Percentiles rank a stretch among this genome's conserved stretches.
phyloP scores from a whole-genome alignment of 1,140 invertebrate species.

The Drosophila orena region DNA sequence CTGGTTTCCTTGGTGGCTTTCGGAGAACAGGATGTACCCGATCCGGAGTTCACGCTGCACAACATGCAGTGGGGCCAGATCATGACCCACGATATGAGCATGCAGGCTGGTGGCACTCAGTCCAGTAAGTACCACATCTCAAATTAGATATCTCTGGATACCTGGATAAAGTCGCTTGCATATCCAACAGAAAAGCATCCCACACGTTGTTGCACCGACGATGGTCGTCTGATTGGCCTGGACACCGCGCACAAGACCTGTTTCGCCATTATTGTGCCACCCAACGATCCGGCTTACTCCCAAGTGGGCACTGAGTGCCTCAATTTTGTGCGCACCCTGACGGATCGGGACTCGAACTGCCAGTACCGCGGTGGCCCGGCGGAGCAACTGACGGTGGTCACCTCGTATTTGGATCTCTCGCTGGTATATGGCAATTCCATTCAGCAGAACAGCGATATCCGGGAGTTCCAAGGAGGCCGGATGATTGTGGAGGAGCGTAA shows the following conservation, averaged over 20 bases:
- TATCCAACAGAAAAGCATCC: constrained; percentile 86
- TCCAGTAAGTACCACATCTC: constrained; percentile 87
- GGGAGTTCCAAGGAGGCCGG: constrained; percentile 88
- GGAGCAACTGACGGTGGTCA: constrained; percentile 93
- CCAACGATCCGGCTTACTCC: constrained; percentile 92
- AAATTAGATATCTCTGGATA: neutral
- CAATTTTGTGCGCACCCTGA: constrained; percentile 93
- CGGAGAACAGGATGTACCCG: constrained; percentile 88
- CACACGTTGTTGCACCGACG: constrained; percentile 89
- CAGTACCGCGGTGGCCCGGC: constrained; percentile 87
- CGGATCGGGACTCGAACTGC: constrained; percentile 89
- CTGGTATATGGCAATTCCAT: constrained; percentile 92
- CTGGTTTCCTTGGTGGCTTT: constrained; percentile 90
- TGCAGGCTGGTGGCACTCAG: constrained; percentile 90
- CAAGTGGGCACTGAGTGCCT: constrained; percentile 90
- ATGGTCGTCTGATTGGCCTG: constrained; percentile 87
- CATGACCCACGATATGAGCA: constrained; percentile 94
- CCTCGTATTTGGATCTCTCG: constrained; percentile 93
- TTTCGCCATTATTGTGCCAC: constrained; percentile 93
- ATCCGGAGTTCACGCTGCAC: constrained; percentile 90
- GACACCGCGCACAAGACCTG: constrained; percentile 87
- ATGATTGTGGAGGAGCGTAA: constrained; percentile 87
- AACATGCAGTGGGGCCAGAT: constrained; percentile 95
- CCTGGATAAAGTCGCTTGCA: too few relatives aligned
- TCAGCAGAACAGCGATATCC: constrained; percentile 87